A percentile compares a stretch with the other conserved stretches of the same genome.
Evolutionary conservation across 1,140 invertebrate species (phyloP).

Genomic region (Orius laevigatus): DNA sequence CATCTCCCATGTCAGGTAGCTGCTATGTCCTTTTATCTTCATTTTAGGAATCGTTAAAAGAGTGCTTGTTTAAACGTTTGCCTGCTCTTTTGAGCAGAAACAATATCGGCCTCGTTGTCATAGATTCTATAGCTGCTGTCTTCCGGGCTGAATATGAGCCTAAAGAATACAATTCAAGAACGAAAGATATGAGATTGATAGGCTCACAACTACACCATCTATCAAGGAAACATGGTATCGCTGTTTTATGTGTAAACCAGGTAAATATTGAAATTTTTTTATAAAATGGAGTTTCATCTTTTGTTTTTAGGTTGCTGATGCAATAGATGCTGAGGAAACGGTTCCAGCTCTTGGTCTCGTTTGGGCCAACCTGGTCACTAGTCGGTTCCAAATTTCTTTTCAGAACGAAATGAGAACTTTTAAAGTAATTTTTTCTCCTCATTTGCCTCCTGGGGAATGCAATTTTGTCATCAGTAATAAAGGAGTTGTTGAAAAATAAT

Average conservation of each 20-base stretch:
- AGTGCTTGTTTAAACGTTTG: conserved; percentile 37
- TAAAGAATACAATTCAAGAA: conserved; percentile 26
- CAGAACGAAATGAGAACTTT: conserved; percentile 1
- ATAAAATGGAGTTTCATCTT: background rate
- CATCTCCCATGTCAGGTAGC: conserved; percentile 8
- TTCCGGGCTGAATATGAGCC: conserved; percentile 44
- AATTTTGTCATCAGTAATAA: too few relatives aligned
- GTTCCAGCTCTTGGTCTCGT: conserved; percentile 42
- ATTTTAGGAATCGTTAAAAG: conserved; percentile 36
- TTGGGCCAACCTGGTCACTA: conserved; percentile 52
- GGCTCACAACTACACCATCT: conserved; percentile 38
- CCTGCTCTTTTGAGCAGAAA: conserved; percentile 24
- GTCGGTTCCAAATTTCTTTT: conserved; percentile 29
- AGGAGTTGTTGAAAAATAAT: too few relatives aligned
- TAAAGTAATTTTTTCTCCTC: conserved; percentile 11
- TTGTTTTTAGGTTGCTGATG: conserved; percentile 27
- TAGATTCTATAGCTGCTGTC: conserved; percentile 59
- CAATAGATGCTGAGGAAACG: conserved; percentile 23
- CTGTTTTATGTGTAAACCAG: conserved; percentile 56
- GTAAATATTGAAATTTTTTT: conserved; percentile 27
- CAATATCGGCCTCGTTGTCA: conserved; percentile 41
- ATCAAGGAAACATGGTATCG: conserved; percentile 34
- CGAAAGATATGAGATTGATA: conserved; percentile 39
- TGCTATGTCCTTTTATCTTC: conserved; percentile 1
- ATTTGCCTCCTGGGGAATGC: conserved; percentile 2